phyloP scores from a whole-genome alignment of 2,113 vertebrate species.

The Carollia perspicillata region DNA sequence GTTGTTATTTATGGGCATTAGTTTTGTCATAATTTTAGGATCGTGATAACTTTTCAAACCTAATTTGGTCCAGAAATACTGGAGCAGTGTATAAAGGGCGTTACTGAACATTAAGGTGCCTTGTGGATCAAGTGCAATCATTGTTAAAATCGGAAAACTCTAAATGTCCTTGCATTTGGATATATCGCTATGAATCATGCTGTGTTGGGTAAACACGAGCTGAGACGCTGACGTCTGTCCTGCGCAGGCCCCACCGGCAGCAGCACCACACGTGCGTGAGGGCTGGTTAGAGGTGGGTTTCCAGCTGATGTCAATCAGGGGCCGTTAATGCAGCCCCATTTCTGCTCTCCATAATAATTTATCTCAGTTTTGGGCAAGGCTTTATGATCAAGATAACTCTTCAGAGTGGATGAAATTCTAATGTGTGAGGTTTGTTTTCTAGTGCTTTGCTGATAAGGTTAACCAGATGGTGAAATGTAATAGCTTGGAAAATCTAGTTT shows the following conservation, averaged over 20 bases:
- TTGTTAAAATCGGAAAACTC: neutral
- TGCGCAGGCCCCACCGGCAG: neutral
- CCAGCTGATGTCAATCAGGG: constrained; percentile 58
- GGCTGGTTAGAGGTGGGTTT: constrained; percentile 1
- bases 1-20: neutral
- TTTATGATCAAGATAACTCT: constrained; percentile 73
- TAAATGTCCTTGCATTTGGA: neutral
- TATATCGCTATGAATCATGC: neutral
- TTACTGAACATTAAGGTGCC: neutral
- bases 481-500: constrained; percentile 56
- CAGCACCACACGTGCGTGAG: neutral
- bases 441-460: constrained; percentile 79
- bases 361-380: constrained; percentile 74
- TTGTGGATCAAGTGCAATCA: neutral
- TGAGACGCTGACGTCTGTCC: neutral
- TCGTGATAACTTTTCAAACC: neutral
- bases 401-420: constrained; percentile 73
- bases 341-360: constrained; percentile 75
- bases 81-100: neutral
- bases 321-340: constrained; percentile 68
- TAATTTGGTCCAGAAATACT: neutral
- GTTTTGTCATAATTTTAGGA: neutral
- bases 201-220: neutral
- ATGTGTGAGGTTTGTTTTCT: constrained; percentile 74
- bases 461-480: constrained; percentile 76